These are phyloP conservation scores for Andrena cerasifolii DNA, from an alignment of 1,140 invertebrate genomes.

Conservation along the genomic window DNA sequence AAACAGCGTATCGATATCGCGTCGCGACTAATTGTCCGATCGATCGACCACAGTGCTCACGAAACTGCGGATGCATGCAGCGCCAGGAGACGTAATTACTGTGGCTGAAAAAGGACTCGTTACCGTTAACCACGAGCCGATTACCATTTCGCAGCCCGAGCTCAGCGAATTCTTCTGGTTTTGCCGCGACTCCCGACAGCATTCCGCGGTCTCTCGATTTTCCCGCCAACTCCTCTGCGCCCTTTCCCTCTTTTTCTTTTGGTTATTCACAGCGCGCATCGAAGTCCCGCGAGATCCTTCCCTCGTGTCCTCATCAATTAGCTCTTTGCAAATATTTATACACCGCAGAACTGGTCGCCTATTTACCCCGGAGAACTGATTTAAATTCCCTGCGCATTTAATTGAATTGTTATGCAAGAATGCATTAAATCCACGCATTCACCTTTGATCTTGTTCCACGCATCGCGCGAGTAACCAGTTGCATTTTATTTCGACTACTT, in stretches of 20 bases:
- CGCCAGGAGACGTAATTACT: conserved; percentile 36
- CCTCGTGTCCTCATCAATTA: neutral
- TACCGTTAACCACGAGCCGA: conserved; percentile 52
- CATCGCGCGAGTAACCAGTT: too few species aligned
- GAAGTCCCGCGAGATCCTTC: neutral
- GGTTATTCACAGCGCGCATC: too few species aligned
- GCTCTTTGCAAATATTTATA: neutral
- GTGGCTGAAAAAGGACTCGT: conserved; percentile 39
- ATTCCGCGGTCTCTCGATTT: conserved; percentile 8
- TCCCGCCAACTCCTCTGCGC: neutral
- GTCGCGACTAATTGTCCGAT: conserved; percentile 5
- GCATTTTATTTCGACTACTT: too few species aligned
- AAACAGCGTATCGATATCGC: neutral
- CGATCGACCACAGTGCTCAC: neutral
- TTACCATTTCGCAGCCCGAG: conserved; percentile 38
- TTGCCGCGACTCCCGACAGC: conserved; percentile 3
- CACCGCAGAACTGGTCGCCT: neutral
- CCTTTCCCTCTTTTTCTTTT: neutral
- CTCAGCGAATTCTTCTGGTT: conserved; percentile 33
- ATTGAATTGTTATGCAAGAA: conserved; percentile 1
- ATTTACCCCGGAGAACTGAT: neutral
- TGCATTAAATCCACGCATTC: too few species aligned
- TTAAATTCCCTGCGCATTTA: neutral
- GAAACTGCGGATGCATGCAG: conserved; percentile 2
- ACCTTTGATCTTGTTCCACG: too few species aligned